phyloP scores from a whole-genome alignment of 1,140 invertebrate species.

The Heliothis subflexa region DNA sequence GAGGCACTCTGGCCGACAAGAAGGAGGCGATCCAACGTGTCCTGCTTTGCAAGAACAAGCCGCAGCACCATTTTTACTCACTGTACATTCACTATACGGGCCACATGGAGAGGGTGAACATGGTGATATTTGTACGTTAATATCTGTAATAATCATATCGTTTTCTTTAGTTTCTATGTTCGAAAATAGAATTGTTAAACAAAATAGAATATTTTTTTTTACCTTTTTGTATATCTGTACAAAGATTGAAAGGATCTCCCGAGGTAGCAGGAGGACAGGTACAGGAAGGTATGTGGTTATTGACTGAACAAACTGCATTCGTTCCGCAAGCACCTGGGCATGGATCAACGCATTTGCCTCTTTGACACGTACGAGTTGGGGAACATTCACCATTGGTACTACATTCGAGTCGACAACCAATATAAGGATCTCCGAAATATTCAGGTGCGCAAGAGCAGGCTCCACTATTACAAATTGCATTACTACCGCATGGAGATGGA shows the following conservation, averaged over 20 bases:
- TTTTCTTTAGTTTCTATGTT: background rate
- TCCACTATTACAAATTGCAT: constrained; percentile 89
- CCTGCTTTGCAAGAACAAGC: constrained; percentile 90
- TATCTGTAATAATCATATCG: background rate
- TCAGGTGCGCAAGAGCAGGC: constrained; percentile 88
- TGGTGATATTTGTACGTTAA: constrained; percentile 68
- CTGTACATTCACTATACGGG: constrained; percentile 90
- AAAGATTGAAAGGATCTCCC: constrained; percentile 91
- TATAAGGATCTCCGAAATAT: constrained; percentile 89
- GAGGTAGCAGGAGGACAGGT: constrained; percentile 89
- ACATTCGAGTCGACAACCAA: constrained; percentile 90
- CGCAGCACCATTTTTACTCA: constrained; percentile 88
- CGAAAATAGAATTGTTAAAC: no score
- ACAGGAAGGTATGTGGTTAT: constrained; percentile 91
- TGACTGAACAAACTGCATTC: constrained; percentile 89
- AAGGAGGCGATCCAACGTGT: constrained; percentile 90
- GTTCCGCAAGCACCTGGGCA: constrained; percentile 91
- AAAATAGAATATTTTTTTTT: constrained; percentile 51
- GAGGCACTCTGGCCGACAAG: constrained; percentile 90
- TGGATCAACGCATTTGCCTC: constrained; percentile 91
- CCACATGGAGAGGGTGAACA: constrained; percentile 93
- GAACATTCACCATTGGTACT: constrained; percentile 89
- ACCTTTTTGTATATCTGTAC: constrained; percentile 87
- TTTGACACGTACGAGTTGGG: constrained; percentile 89
- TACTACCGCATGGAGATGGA: constrained; percentile 91